Conservation (phyloP, 1,140 invertebrate species). For the Idris sp. region DNA sequence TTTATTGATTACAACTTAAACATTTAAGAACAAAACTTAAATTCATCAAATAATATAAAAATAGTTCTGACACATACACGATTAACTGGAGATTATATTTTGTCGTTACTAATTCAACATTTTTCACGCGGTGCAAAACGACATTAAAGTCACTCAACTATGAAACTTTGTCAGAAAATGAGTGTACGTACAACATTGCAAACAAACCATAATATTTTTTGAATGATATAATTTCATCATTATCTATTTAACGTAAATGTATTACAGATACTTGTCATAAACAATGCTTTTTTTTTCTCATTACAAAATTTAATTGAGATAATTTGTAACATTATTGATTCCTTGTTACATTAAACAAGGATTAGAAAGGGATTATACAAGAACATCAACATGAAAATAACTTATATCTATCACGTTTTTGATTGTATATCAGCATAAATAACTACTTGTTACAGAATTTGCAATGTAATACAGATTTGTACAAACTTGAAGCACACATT, state of each 20-base stretch:
- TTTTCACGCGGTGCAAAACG: slow-evolving; percentile 28
- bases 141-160: slow-evolving; percentile 15
- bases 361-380: too few species aligned
- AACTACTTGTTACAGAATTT: slow-evolving; percentile 11
- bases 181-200: too few species aligned
- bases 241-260: slow-evolving; percentile 2
- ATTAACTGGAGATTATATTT: slow-evolving; percentile 6
- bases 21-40: too few species aligned
- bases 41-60: too few species aligned
- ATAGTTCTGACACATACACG: too few species aligned
- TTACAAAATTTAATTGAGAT: too few species aligned
- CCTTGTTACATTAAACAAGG: too few species aligned
- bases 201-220: too few species aligned
- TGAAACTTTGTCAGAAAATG: slow-evolving; percentile 19
- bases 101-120: slow-evolving; percentile 15
- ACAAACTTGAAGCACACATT: slow-evolving; percentile 19
- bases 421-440: slow-evolving; percentile 4
- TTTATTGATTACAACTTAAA: too few species aligned
- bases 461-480: slow-evolving; percentile 20
- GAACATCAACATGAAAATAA: neutral
- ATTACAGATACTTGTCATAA: too few species aligned
- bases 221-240: neutral
- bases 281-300: too few species aligned
- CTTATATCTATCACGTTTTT: neutral
- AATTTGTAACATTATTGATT: too few species aligned